Base-by-base conservation (phyloP, 1,140 invertebrate species). In the Sitodiplosis mosellana region DNA sequence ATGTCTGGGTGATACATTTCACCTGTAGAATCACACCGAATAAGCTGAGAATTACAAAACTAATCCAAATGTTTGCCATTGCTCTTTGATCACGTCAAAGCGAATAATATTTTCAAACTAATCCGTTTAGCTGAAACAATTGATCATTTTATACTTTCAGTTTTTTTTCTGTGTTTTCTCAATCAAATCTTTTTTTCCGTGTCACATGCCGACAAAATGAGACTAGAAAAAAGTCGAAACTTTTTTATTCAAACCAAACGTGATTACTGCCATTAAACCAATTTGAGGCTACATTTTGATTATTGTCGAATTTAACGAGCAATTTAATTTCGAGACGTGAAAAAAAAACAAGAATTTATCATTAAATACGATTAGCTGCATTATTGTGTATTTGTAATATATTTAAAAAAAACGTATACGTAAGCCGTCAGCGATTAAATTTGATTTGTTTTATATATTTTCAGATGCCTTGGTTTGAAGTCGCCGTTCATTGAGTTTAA, bases 401-500 rank as follows among this genome's bases (percentile, higher is more conserved):
- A 18, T 4, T 18, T 4, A 40, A 5, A 40, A 40, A 40, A 40
- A 15, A 15, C 12, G 17, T 15, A 40, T 15, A n/a, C 12, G 14
- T 18, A 40, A 6, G 14, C 12, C 37, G 37, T 15, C 3, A n/a
- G 14, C 4, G 14, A 3, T 40, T 40, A 15, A n/a, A 40, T 40
- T 40, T 18, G 6, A 40, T 33, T n/a, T 34, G 33, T 33, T 38
- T 5, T 18, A 36, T 21, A n/a, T 19, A 12, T 53, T n/a, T 55
- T 15, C 52, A 64, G 61, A 33, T 59, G 56, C 40, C 52, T 64
- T 20, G 61, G 61, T 5, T 34, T 64, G 11, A 59, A 59, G 38
- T 64, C 61, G 12, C 61, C 61, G 1, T 64, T 64, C 27, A 64
- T 64, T 46, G 54, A 63, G 46, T 64, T 64, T 36, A 56, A 56